These are phyloP conservation scores for Latrodectus geometricus DNA, from an alignment of 1,140 invertebrate genomes.

Conservation along the genomic window DNA sequence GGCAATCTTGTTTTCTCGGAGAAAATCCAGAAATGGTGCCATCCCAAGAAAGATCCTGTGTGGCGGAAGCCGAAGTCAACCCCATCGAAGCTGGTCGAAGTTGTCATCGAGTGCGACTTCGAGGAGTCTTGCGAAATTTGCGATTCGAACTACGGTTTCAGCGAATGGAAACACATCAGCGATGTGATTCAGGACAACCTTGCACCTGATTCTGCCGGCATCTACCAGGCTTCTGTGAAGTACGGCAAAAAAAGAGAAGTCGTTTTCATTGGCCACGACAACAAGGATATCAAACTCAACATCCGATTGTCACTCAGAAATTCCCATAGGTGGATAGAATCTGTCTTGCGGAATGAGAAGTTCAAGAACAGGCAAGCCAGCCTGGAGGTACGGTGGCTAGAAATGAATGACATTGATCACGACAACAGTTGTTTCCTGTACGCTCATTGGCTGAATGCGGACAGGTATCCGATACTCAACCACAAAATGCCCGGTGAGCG, in stretches of 20 bases:
- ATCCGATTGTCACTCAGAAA: neutral
- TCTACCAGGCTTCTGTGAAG: neutral
- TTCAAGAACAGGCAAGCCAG: neutral
- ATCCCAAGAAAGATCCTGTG: conserved; percentile 24
- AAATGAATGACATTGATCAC: neutral
- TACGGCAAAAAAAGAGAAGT: conserved; percentile 16
- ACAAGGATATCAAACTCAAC: neutral
- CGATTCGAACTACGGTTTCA: conserved; percentile 6
- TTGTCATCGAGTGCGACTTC: conserved; percentile 18
- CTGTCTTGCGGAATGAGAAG: conserved; percentile 18
- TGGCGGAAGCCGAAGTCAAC: conserved; percentile 20
- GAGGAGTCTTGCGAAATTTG: conserved; percentile 21
- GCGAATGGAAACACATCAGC: conserved; percentile 1
- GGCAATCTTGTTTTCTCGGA: conserved; percentile 14
- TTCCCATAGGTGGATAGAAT: neutral
- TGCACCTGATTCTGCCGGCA: neutral
- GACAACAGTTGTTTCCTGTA: conserved; percentile 33
- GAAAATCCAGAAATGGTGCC: conserved; percentile 43
- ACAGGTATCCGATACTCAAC: neutral
- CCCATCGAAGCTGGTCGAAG: conserved; percentile 5
- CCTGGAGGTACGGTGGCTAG: conserved; percentile 15
- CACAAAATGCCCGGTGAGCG: neutral
- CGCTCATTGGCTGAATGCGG: conserved; percentile 48
- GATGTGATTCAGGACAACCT: conserved; percentile 14
- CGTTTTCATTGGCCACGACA: neutral